Base-by-base conservation (phyloP, 2,113 vertebrate species). In the Atrichornis clamosus region DNA sequence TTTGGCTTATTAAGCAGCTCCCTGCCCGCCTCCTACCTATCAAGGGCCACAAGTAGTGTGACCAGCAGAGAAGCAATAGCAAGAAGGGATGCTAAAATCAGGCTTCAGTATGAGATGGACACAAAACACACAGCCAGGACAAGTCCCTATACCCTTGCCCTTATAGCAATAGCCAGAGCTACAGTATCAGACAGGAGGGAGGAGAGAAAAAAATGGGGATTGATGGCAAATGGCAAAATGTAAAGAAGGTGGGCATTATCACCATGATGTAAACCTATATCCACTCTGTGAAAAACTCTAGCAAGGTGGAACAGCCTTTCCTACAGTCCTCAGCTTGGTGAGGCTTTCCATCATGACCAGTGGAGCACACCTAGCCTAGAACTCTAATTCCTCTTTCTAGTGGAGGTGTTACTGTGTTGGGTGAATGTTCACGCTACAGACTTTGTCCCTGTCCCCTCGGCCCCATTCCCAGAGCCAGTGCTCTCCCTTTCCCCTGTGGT, bases 191-290 rank as follows among this genome's bases (percentile, higher is more conserved):
- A 62, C 21, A 44, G 26, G 41, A 60, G 6, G 16, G 26, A 83
- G 20, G 10, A 65, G 10, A 64, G 27, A 56, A 33, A 62, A 67
- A 1, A 1, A 46, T 0, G 1, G 14, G 24, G 21, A 70, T n/a
- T 0, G 1, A 65, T 35, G 47, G 35, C 1, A 7, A 76, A 27
- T n/a, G 16, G 39, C 69, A 76, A 64, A 75, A 76, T 6, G 13
- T 47, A 46, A 75, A 72, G 55, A 35, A 84, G n/a, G 28, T 64
- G 30, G 20, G n/a, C 22, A 42, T 53, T 74, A 52, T 83, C 22
- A 39, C 22, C 19, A 20, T 70, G 70, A 47, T 22, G 6, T 33
- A 59, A 47, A 63, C 24, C 26, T 78, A 32, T 32, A 44, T 15
- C 21, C 30, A 74, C 13, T 3, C 41, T 24, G 44, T 44, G 56